A percentile compares a stretch with the other conserved stretches of the same genome.
phyloP scores from a whole-genome alignment of 2,113 vertebrate genomes.

The Brachypodius melanocephalos region DNA sequence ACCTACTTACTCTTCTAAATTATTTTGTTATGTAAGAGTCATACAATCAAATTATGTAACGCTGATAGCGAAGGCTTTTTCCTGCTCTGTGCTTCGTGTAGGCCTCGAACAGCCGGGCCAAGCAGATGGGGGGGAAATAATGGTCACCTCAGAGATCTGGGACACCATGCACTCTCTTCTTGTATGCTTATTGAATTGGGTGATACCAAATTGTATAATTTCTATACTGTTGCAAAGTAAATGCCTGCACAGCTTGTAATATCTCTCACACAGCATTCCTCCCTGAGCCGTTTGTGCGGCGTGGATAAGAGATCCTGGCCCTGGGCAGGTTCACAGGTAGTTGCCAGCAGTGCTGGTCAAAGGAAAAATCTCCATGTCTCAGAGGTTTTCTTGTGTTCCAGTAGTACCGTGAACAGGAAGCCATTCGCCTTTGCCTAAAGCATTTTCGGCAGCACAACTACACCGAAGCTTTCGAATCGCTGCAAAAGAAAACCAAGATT shows the following conservation, averaged over 20 bases:
- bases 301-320: not conserved
- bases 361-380: slow-evolving; percentile 55
- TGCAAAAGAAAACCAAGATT: slow-evolving; percentile 98
- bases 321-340: not conserved
- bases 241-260: not conserved
- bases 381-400: slow-evolving; percentile 73
- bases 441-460: slow-evolving; percentile 99
- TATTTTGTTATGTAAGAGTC: slow-evolving; percentile 63
- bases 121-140: not conserved
- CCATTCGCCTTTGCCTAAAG: slow-evolving; percentile 98
- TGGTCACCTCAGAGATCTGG: slow-evolving; percentile 24
- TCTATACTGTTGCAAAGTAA: not conserved
- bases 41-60: slow-evolving; percentile 62
- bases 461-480: slow-evolving; percentile 97
- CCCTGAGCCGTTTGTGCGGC: not conserved
- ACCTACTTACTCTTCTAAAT: slow-evolving; percentile 65
- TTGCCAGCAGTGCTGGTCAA: not conserved
- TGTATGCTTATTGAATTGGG: not conserved
- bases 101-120: slow-evolving; percentile 20
- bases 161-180: not conserved
- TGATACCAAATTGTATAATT: not conserved
- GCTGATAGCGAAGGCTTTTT: slow-evolving; percentile 22
- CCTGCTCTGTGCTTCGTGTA: not conserved
- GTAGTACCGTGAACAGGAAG: slow-evolving; percentile 99
- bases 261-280: not conserved